Conservation (phyloP, 2,888 invertebrate species). For the Hypomecis atomaria region DNA sequence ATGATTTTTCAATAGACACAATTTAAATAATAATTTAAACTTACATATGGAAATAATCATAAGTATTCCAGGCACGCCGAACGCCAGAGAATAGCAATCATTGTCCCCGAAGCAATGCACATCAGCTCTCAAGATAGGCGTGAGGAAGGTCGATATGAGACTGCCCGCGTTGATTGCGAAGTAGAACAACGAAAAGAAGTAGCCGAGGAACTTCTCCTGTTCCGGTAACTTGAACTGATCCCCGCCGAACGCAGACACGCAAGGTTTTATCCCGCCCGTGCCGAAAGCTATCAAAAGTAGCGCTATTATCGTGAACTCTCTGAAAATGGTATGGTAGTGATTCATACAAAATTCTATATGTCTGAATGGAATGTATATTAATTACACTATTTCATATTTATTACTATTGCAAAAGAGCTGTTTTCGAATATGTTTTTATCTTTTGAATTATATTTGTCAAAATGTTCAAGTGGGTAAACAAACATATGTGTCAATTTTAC, state of each 20-base stretch:
- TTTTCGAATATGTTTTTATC: too few relatives aligned
- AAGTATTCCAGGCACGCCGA: constrained; percentile 94
- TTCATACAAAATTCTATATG: neutral
- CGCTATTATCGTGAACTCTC: constrained; percentile 87
- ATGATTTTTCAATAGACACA: neutral
- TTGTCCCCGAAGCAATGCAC: constrained; percentile 90
- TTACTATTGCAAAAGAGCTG: too few relatives aligned
- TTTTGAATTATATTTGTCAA: too few relatives aligned
- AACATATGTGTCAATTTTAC: too few relatives aligned
- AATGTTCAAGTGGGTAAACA: too few relatives aligned
- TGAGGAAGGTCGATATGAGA: constrained; percentile 93
- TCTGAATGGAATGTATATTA: too few relatives aligned
- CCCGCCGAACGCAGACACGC: constrained; percentile 97
- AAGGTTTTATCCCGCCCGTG: constrained; percentile 98
- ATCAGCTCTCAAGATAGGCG: constrained; percentile 93
- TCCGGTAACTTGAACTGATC: constrained; percentile 95
- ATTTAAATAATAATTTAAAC: constrained; percentile 43
- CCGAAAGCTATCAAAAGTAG: constrained; percentile 92
- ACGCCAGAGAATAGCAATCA: constrained; percentile 93
- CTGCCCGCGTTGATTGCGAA: constrained; percentile 97
- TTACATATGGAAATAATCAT: constrained; percentile 93
- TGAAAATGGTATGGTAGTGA: constrained; percentile 58
- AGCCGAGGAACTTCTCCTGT: constrained; percentile 90
- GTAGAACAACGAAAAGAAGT: constrained; percentile 97
- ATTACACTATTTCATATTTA: too few relatives aligned